A percentile compares a stretch with the other conserved stretches of the same genome.
These are phyloP conservation scores for Bombus difficillimus DNA, from an alignment of 1,140 invertebrate genomes.

Conservation along the genomic window DNA sequence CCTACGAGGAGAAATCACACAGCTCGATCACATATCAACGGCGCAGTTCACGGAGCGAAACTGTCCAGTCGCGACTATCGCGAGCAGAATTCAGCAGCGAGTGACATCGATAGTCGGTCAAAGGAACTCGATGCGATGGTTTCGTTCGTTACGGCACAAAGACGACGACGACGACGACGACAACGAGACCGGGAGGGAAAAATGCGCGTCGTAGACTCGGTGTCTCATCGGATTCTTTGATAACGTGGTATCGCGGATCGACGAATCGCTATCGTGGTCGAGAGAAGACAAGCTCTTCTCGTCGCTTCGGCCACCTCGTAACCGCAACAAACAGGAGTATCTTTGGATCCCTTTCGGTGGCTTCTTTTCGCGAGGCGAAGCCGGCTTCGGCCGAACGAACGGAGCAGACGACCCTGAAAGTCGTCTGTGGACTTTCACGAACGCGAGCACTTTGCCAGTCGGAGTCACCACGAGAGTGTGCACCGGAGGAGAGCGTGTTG, in stretches of 20 bases:
- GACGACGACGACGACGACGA: conserved; percentile 12
- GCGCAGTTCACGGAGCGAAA: not conserved
- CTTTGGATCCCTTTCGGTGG: conserved; percentile 45
- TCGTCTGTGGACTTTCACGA: conserved; percentile 80
- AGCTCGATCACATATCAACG: conserved; percentile 24
- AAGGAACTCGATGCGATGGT: conserved; percentile 24
- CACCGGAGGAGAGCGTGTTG: conserved; percentile 65
- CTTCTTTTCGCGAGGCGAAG: conserved; percentile 55
- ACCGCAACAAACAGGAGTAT: not conserved
- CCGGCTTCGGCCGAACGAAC: conserved; percentile 67
- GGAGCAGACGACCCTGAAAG: conserved; percentile 80
- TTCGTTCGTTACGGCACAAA: conserved; percentile 5
- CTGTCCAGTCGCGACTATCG: not conserved
- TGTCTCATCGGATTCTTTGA: conserved; percentile 11
- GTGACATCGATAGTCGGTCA: conserved; percentile 27
- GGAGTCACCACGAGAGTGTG: conserved; percentile 70
- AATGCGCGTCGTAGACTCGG: not conserved
- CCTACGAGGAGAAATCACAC: not conserved
- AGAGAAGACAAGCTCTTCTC: not conserved
- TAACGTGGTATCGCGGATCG: conserved; percentile 1
- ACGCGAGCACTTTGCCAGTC: conserved; percentile 75
- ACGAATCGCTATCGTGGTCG: not conserved
- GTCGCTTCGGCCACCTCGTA: not conserved
- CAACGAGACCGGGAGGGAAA: not conserved
- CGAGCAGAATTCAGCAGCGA: not conserved